Evolutionary conservation across 1,140 invertebrate species (phyloP).

Genomic region (Choristoneura fumiferana): DNA sequence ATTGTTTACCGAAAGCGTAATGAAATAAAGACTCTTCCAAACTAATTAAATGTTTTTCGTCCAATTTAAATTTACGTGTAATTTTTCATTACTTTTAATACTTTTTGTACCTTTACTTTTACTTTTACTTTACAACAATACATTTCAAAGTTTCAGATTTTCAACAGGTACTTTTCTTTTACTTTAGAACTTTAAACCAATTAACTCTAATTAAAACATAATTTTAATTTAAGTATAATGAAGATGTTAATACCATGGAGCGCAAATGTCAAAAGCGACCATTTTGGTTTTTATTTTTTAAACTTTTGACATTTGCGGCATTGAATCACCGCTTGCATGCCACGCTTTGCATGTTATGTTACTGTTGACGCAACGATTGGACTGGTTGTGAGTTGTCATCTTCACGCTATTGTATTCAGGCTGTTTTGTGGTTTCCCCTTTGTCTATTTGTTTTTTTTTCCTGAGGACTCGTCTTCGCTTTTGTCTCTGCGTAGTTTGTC

Average conservation of each 20-base stretch:
- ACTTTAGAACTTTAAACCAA: slow-evolving; percentile 60
- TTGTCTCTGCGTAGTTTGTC: slow-evolving; percentile 27
- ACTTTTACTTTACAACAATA: slow-evolving; percentile 55
- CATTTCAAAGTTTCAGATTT: slow-evolving; percentile 72
- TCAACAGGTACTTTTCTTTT: slow-evolving; percentile 41
- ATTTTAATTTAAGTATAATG: slow-evolving; percentile 39
- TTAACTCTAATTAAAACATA: slow-evolving; percentile 64
- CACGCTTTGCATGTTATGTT: slow-evolving; percentile 60
- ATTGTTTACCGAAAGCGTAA: background rate
- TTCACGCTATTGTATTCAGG: slow-evolving; percentile 55
- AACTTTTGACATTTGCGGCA: slow-evolving; percentile 40
- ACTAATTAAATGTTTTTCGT: slow-evolving; percentile 48
- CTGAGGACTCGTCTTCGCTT: slow-evolving; percentile 28
- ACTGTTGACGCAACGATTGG: slow-evolving; percentile 48
- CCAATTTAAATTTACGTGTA: slow-evolving; percentile 44
- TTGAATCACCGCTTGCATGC: slow-evolving; percentile 66
- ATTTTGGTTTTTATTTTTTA: slow-evolving; percentile 26
- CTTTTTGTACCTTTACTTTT: slow-evolving; percentile 38
- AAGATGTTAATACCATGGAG: slow-evolving; percentile 57
- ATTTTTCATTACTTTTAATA: slow-evolving; percentile 32
- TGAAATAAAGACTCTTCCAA: slow-evolving; percentile 14
- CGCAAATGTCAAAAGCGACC: slow-evolving; percentile 40
- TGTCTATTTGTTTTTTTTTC: slow-evolving; percentile 25
- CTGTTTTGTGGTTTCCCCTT: slow-evolving; percentile 45
- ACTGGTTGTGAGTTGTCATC: slow-evolving; percentile 62